Evolutionary conservation across 2,113 vertebrate genomes (phyloP).

Genomic region (Raja brachyura): DNA sequence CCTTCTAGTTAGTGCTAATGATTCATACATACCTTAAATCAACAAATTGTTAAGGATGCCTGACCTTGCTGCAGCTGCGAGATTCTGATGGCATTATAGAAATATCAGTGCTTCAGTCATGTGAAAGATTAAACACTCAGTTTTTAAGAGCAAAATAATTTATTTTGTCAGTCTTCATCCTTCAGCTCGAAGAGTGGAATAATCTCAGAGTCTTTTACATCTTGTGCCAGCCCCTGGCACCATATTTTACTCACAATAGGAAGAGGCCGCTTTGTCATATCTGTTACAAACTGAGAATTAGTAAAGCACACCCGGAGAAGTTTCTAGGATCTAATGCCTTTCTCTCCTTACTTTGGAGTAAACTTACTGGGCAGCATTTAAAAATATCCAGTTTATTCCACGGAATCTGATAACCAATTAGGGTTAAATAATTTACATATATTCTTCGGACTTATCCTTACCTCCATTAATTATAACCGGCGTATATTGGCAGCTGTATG

Average conservation of each 20-base stretch:
- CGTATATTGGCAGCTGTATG: not conserved
- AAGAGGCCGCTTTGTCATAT: not conserved
- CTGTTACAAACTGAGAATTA: not conserved
- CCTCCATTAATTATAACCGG: not conserved
- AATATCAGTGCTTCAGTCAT: conserved; percentile 23
- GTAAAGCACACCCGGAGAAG: not conserved
- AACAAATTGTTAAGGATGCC: not conserved
- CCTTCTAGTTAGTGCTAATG: not conserved
- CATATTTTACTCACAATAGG: not conserved
- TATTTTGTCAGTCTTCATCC: not conserved
- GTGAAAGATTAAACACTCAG: conserved; percentile 1
- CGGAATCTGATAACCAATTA: not conserved
- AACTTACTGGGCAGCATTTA: not conserved
- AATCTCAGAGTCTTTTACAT: conserved; percentile 7
- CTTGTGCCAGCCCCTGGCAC: not conserved
- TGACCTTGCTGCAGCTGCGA: not conserved
- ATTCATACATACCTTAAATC: conserved; percentile 3
- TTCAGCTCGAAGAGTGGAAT: not conserved
- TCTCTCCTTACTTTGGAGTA: not conserved
- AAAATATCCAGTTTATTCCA: not conserved
- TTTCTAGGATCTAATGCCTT: not conserved
- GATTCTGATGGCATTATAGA: conserved; percentile 6
- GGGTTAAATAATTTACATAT: too few species aligned
- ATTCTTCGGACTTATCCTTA: not conserved
- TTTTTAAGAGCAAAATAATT: conserved; percentile 24